Conservation (phyloP, 2,888 invertebrate genomes). For the Drosophila picticornis region DNA sequence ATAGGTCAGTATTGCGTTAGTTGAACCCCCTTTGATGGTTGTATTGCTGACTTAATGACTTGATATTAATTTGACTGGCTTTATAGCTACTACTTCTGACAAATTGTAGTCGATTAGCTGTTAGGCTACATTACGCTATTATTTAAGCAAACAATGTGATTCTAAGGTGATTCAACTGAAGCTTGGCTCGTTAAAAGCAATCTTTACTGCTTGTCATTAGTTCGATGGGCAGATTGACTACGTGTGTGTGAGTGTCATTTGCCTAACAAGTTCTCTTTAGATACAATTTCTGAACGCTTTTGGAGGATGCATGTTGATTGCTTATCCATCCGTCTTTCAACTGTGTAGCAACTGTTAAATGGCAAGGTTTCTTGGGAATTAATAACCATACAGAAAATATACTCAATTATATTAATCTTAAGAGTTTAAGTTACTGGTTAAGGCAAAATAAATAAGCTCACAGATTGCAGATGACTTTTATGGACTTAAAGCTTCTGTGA, state of each 20-base stretch:
- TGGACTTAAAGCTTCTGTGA: not conserved
- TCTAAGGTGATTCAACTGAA: slow-evolving; percentile 44
- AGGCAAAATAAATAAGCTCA: not conserved
- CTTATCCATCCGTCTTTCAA: slow-evolving; percentile 11
- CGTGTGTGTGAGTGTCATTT: not conserved
- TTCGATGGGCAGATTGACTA: slow-evolving; percentile 39
- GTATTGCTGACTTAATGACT: slow-evolving; percentile 67
- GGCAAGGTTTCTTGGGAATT: not conserved
- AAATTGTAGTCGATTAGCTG: slow-evolving; percentile 69
- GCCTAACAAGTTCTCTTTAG: slow-evolving; percentile 11
- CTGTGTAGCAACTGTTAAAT: not conserved
- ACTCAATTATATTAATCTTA: not conserved
- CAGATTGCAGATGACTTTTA: not conserved
- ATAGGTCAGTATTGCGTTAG: slow-evolving; percentile 63
- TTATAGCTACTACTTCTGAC: slow-evolving; percentile 45
- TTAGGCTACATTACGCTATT: slow-evolving; percentile 42
- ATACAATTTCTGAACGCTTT: slow-evolving; percentile 22
- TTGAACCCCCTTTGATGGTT: slow-evolving; percentile 19
- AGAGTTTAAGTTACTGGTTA: not conserved
- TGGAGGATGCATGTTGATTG: slow-evolving; percentile 26
- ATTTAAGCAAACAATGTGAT: slow-evolving; percentile 49
- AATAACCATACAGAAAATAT: not conserved
- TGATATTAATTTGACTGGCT: slow-evolving; percentile 70
- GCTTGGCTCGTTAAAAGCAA: slow-evolving; percentile 39
- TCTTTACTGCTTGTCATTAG: slow-evolving; percentile 47